Percentiles rank a stretch among this genome's conserved stretches.
phyloP scores from a whole-genome alignment of 2,888 invertebrate species.

The Hemaris fuciformis region DNA sequence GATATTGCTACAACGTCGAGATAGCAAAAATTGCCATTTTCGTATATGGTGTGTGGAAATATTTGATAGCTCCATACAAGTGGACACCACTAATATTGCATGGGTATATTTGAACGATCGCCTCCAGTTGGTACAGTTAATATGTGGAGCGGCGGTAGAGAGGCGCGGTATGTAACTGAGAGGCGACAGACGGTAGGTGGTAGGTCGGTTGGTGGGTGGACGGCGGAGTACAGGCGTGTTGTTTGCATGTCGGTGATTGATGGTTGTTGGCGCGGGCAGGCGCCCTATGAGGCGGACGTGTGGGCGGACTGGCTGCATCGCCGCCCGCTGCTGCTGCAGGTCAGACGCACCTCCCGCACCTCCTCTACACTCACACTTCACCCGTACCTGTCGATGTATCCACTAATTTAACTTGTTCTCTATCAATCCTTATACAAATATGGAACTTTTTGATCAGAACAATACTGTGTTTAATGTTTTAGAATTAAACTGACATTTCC shows the following conservation, averaged over 20 bases:
- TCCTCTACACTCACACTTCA: slow-evolving; percentile 11
- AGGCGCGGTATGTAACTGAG: not conserved
- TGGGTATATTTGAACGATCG: slow-evolving; percentile 57
- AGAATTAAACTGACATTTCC: not conserved
- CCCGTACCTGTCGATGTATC: not conserved
- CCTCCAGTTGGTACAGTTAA: slow-evolving; percentile 41
- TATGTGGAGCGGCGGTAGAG: not conserved
- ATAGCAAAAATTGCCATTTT: not conserved
- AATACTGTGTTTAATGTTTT: not conserved
- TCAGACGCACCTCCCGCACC: slow-evolving; percentile 74
- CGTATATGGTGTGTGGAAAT: slow-evolving; percentile 24
- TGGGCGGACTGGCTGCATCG: slow-evolving; percentile 83
- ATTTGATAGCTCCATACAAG: slow-evolving; percentile 46
- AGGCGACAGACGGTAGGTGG: not conserved
- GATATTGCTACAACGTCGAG: not conserved
- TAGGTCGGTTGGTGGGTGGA: slow-evolving; percentile 21
- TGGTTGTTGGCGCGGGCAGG: slow-evolving; percentile 72
- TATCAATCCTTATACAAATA: not conserved
- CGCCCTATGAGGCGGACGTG: slow-evolving; percentile 71
- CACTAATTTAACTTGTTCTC: not conserved
- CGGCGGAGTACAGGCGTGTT: slow-evolving; percentile 67
- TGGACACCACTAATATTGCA: slow-evolving; percentile 75
- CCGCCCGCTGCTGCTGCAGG: slow-evolving; percentile 93
- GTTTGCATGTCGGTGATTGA: slow-evolving; percentile 78
- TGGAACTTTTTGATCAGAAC: not conserved